These are phyloP conservation scores for Eleginops maclovinus DNA, from an alignment of 2,113 vertebrate species.

Conservation along the genomic window DNA sequence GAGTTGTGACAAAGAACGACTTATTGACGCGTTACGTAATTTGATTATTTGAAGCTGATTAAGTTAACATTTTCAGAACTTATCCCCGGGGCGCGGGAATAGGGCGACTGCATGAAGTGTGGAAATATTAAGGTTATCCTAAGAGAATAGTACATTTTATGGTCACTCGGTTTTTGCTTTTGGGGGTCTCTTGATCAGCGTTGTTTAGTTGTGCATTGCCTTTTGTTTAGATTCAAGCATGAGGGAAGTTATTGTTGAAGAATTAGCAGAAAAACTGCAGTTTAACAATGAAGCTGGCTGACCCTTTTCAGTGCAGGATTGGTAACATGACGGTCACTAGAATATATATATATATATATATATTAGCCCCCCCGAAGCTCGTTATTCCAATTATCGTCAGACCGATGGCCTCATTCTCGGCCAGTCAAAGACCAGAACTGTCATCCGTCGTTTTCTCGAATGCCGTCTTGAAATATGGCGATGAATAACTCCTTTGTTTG, in stretches of 20 bases:
- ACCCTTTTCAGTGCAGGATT: conserved; percentile 37
- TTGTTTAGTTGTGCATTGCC: too few relatives aligned
- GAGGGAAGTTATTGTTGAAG: conserved; percentile 53
- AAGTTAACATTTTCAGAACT: conserved; percentile 41
- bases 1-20: conserved; percentile 17
- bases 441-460: conserved; percentile 37
- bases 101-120: conserved; percentile 11
- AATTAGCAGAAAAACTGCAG: conserved; percentile 31
- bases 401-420: conserved; percentile 50
- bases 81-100: background rate
- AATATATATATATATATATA: conserved; percentile 40
- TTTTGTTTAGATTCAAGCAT: conserved; percentile 39
- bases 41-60: conserved; percentile 20
- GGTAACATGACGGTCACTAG: conserved; percentile 15
- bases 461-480: background rate
- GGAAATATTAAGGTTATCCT: conserved; percentile 45
- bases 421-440: conserved; percentile 41
- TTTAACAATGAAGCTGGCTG: conserved; percentile 1
- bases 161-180: conserved; percentile 41
- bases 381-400: conserved; percentile 77
- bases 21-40: conserved; percentile 52
- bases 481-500: conserved; percentile 52
- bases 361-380: conserved; percentile 16
- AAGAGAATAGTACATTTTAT: conserved; percentile 40
- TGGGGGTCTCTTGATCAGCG: conserved; percentile 5